Evolutionary conservation across 2,797 vertebrate species (phyloP), one percentile per base, ranked within the genome.

Genomic region (Hipposideros larvatus): DNA sequence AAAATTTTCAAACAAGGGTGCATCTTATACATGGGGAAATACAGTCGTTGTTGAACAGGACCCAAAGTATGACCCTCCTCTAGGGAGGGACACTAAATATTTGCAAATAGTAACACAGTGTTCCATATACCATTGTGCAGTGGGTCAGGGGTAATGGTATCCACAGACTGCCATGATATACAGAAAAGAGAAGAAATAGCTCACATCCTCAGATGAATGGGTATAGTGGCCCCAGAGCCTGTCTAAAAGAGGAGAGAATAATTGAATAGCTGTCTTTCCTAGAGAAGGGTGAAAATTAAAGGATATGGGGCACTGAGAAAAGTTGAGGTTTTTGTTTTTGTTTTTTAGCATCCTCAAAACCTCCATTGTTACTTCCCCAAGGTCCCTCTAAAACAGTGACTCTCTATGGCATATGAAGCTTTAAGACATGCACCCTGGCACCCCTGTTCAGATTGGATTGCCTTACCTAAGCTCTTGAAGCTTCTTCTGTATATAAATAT

Each of bases 391-490:
- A 78, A 84, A 37, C 10, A 51, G 28, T 43, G 43, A 61, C 19
- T 68, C 5, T 91, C 31, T 70, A 4, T 65, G 59, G n/a, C 41
- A 89, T 74, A 21, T 11, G 21, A 41, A 66, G 61, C 82, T 90
- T 86, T 21, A 89, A 71, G 73, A 70, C 13, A 19, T 0, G 9
- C 48, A 19, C 26, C 26, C 55, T 43, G 28, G 26, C 2, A 53
- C 14, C 22, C 21, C 11, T 79, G 18, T 59, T 75, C 22, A 59
- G 46, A 31, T 26, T 74, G 55, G 13, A 63, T 84, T 89, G 31
- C 53, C 87, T 91, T 51, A 11, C 71, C 22, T 96, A 84, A 96
- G 41, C 71, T 88, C 83, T 55, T 46, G 71, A 89, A 79, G 66
- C 46, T 83, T 94, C 46, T 63, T 87, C 28, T 86, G 2, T 59